Percentiles rank a stretch among this genome's conserved stretches.
Conservation (phyloP, 2,113 vertebrate genomes). For the Dipodomys ordii region DNA sequence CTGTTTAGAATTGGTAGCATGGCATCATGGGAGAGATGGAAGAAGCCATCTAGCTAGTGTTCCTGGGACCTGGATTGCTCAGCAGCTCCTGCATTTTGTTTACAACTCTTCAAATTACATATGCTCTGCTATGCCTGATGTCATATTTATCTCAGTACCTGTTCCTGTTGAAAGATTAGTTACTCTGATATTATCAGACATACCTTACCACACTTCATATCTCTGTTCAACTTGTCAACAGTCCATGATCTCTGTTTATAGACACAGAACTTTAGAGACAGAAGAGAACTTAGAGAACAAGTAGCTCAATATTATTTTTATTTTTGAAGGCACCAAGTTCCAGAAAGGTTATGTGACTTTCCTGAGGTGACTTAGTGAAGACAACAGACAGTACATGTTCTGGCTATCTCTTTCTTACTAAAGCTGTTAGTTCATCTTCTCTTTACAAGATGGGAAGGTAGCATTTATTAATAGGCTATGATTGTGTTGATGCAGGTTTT, state of each 20-base stretch:
- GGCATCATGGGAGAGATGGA: background rate
- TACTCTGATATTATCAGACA: background rate
- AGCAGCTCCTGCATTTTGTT: background rate
- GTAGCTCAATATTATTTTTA: slow-evolving; percentile 22
- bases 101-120: background rate
- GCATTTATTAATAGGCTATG: slow-evolving; percentile 13
- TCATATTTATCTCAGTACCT: background rate
- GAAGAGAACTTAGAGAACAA: background rate
- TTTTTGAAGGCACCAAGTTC: background rate
- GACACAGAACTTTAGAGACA: background rate
- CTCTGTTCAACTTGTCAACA: background rate
- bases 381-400: background rate
- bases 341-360: background rate
- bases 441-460: background rate
- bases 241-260: background rate
- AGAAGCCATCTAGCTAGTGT: accelerated
- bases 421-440: background rate
- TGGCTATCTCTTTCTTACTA: background rate
- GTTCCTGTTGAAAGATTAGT: background rate
- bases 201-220: background rate
- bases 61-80: background rate
- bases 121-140: background rate
- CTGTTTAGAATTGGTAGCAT: background rate
- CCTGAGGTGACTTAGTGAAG: background rate
- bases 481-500: background rate